A percentile compares a stretch with the other conserved stretches of the same genome.
phyloP scores from a whole-genome alignment of 2,888 invertebrate species.

The Penaeus monodon region DNA sequence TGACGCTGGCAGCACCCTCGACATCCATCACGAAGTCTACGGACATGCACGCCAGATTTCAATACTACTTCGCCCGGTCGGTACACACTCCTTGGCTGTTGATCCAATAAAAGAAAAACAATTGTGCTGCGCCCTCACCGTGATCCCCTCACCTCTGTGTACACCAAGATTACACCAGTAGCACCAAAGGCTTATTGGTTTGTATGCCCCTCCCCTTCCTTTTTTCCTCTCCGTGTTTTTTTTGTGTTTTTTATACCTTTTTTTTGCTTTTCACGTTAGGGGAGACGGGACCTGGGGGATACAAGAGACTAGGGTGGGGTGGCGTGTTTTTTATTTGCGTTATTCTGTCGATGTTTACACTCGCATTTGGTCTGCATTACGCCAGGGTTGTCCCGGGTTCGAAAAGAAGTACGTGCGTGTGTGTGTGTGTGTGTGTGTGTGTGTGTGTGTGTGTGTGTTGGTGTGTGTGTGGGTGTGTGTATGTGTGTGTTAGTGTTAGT shows the following conservation, averaged over 20 bases:
- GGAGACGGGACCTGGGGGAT: no score
- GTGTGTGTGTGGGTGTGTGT: no score
- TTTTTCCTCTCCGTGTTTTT: not conserved
- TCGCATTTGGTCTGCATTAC: no score
- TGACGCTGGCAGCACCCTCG: not conserved
- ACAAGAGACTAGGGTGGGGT: no score
- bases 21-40: not conserved
- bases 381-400: no score
- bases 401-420: no score
- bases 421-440: no score
- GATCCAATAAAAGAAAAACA: slow-evolving; percentile 7
- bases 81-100: not conserved
- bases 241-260: not conserved
- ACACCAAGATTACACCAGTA: slow-evolving; percentile 17
- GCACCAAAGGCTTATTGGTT: slow-evolving; percentile 3
- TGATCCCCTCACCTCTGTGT: slow-evolving; percentile 13
- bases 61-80: not conserved
- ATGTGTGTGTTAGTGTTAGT: no score
- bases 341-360: no score
- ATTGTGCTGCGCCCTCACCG: not conserved
- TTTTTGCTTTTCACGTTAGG: not conserved
- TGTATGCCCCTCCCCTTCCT: not conserved
- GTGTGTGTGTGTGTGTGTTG: no score
- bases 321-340: no score
- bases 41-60: not conserved